Evolutionary conservation across 2,888 invertebrate species (phyloP).

Genomic region (Helicoverpa assulta): DNA sequence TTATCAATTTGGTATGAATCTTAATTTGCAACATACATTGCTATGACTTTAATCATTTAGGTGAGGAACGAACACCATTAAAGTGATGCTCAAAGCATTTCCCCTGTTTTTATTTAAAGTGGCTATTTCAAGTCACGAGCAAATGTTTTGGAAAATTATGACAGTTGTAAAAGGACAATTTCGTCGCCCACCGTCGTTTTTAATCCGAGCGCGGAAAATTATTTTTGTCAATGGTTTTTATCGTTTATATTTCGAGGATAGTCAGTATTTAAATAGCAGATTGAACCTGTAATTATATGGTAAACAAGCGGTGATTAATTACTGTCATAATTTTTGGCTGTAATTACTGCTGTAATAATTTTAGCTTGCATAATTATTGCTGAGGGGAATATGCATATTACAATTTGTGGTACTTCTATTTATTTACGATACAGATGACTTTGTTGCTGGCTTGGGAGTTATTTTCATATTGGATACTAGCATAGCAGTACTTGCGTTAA

Average conservation of each 20-base stretch:
- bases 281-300: slow-evolving; percentile 52
- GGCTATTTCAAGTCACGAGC: slow-evolving; percentile 7
- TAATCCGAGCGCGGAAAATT: slow-evolving; percentile 31
- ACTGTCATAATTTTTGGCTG: slow-evolving; percentile 48
- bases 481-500: neutral
- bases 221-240: slow-evolving; percentile 36
- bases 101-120: slow-evolving; percentile 5
- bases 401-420: no score
- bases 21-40: no score
- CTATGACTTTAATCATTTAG: no score
- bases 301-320: slow-evolving; percentile 57
- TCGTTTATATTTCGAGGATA: slow-evolving; percentile 13
- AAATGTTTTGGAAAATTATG: slow-evolving; percentile 45
- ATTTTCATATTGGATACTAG: no score
- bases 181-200: slow-evolving; percentile 10
- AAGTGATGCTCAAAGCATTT: neutral
- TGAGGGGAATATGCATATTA: no score
- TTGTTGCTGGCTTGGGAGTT: no score
- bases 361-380: slow-evolving; percentile 56
- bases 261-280: slow-evolving; percentile 34
- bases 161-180: slow-evolving; percentile 30
- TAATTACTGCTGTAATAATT: slow-evolving; percentile 36
- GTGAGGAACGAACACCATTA: neutral
- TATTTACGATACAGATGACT: no score
- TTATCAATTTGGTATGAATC: no score